Conservation (phyloP, 2,797 vertebrate genomes). For the Chanos chanos region DNA sequence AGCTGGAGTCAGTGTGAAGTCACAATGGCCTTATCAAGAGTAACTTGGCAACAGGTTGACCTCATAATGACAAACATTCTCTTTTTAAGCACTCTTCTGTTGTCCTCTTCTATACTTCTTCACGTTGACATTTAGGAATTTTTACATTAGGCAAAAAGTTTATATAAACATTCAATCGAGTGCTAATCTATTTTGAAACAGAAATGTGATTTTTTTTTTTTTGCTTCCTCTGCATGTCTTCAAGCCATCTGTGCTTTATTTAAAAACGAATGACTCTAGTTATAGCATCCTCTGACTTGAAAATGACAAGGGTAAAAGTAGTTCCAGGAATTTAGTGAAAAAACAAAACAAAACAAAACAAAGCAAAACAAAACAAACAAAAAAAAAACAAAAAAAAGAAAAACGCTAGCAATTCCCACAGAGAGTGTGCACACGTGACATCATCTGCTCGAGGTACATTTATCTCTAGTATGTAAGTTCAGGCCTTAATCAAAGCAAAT, state of each 20-base stretch:
- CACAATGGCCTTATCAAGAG: no score
- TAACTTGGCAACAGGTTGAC: no score
- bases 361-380: no score
- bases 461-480: constrained; percentile 38
- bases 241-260: background rate
- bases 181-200: no score
- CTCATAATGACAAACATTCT: no score
- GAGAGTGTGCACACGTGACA: constrained; percentile 30
- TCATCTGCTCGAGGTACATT: constrained; percentile 38
- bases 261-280: constrained; percentile 4
- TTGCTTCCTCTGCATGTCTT: background rate
- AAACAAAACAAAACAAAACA: no score
- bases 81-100: no score
- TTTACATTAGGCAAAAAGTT: no score
- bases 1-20: background rate
- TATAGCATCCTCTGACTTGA: background rate
- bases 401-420: constrained; percentile 24
- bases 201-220: background rate
- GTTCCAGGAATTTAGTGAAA: constrained; percentile 12
- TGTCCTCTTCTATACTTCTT: background rate
- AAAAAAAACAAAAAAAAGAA: no score
- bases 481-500: constrained; percentile 31
- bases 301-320: constrained; percentile 6
- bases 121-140: no score
- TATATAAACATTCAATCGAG: no score